phyloP scores from a whole-genome alignment of 2,113 vertebrate genomes.

The Cyanistes caeruleus region DNA sequence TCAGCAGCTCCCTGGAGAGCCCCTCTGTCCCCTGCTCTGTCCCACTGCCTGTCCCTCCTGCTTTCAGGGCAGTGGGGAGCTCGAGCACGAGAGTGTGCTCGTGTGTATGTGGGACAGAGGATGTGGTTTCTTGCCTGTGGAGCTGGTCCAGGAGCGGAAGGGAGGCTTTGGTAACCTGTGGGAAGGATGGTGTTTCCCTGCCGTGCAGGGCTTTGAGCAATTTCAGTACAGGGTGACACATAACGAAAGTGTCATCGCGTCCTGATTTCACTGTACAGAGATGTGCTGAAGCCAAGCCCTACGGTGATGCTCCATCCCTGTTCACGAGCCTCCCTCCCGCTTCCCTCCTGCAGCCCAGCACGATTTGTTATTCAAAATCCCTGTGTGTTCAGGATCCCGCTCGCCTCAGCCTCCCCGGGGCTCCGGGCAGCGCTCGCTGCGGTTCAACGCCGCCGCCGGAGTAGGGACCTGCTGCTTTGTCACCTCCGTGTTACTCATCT shows the following conservation, averaged over 20 bases:
- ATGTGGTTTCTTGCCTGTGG: not conserved
- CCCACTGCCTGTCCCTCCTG: not conserved
- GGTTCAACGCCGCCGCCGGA: not conserved
- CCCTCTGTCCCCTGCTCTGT: no score
- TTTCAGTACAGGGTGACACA: not conserved
- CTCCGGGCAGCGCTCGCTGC: not conserved
- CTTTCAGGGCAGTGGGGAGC: not conserved
- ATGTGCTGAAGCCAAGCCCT: not conserved
- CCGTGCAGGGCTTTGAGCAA: not conserved
- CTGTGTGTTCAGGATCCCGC: accelerated
- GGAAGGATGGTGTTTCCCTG: not conserved
- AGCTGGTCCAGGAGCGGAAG: not conserved
- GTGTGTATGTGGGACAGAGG: not conserved
- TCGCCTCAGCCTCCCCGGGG: not conserved
- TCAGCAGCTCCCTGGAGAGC: not conserved
- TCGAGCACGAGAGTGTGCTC: not conserved
- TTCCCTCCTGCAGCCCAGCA: not conserved
- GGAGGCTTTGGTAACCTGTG: not conserved
- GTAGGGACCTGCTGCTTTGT: not conserved
- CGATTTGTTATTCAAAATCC: not conserved
- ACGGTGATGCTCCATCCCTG: accelerated
- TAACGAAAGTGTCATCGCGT: not conserved
- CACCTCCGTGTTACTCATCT: not conserved
- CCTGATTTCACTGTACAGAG: not conserved
- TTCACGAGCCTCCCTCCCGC: not conserved